Evolutionary conservation across 2,113 vertebrate species (phyloP).

Genomic region (Semnornis frantzii): DNA sequence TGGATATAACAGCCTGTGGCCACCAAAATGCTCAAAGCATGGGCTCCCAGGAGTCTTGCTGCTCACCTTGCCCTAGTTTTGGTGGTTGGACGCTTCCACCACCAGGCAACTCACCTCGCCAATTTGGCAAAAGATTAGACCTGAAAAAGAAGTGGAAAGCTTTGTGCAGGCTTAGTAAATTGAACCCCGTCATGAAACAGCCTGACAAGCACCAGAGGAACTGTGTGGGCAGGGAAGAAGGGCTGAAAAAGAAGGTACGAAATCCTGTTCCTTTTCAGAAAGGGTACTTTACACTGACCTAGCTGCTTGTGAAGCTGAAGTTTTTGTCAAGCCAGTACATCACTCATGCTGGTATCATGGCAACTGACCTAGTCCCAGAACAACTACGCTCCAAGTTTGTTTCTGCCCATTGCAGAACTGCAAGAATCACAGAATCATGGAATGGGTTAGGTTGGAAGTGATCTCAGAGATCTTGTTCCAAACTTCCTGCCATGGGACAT

Average conservation of each 20-base stretch:
- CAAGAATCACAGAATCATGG: neutral
- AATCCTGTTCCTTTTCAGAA: neutral
- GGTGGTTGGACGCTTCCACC: neutral
- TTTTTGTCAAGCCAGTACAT: neutral
- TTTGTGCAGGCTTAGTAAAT: neutral
- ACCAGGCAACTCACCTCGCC: neutral
- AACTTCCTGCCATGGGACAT: no score
- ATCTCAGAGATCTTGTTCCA: no score
- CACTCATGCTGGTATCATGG: neutral
- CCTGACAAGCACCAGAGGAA: neutral
- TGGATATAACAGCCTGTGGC: neutral
- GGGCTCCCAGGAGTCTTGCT: neutral
- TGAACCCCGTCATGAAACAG: neutral
- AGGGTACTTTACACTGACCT: neutral
- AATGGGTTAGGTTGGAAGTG: no score
- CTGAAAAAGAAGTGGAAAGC: constrained; percentile 16
- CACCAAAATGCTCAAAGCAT: neutral
- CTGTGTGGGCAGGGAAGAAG: neutral
- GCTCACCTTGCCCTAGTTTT: constrained; percentile 45
- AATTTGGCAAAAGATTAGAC: neutral
- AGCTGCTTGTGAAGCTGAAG: neutral
- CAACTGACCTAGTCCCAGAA: neutral
- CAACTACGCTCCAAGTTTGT: neutral
- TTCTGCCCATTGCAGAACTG: neutral
- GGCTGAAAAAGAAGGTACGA: neutral